These are phyloP conservation scores for Drosophila bunnanda DNA, from an alignment of 2,888 invertebrate genomes.

Conservation along the genomic window DNA sequence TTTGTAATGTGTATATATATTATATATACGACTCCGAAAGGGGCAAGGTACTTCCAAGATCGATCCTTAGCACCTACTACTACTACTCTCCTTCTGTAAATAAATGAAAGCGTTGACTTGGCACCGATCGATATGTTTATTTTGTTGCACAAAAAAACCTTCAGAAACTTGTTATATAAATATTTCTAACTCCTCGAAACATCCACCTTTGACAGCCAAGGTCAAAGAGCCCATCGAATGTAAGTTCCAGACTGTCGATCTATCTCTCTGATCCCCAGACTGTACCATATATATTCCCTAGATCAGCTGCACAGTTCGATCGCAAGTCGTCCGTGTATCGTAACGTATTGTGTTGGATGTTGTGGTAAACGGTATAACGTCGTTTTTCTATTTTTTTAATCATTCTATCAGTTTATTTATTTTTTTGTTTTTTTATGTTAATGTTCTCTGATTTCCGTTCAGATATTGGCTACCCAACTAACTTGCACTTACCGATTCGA, in stretches of 20 bases:
- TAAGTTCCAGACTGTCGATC: constrained; percentile 17
- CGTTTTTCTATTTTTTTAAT: constrained; percentile 8
- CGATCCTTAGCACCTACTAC: constrained; percentile 37
- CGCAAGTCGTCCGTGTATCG: constrained; percentile 34
- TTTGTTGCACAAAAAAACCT: constrained; percentile 52
- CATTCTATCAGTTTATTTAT: constrained; percentile 31
- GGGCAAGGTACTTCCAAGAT: constrained; percentile 36
- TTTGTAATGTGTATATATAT: constrained; percentile 13
- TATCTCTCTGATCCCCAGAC: constrained; percentile 12
- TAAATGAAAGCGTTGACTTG: constrained; percentile 43
- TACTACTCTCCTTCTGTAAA: constrained; percentile 38
- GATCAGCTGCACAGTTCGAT: constrained; percentile 36
- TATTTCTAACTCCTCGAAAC: constrained; percentile 20
- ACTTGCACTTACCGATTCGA: constrained; percentile 71
- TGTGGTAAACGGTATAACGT: constrained; percentile 44
- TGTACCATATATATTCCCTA: constrained; percentile 20
- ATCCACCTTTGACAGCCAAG: constrained; percentile 29
- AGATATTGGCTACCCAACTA: constrained; percentile 69
- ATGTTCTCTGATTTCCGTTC: constrained; percentile 36
- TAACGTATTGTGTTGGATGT: constrained; percentile 46
- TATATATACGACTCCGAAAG: constrained; percentile 17
- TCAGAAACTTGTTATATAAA: constrained; percentile 28
- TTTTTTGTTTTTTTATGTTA: constrained; percentile 9
- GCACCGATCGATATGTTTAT: constrained; percentile 60
- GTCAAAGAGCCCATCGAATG: constrained; percentile 28